Evolutionary conservation across 2,113 vertebrate genomes (phyloP).

Genomic region (Sylvilagus bachmani): DNA sequence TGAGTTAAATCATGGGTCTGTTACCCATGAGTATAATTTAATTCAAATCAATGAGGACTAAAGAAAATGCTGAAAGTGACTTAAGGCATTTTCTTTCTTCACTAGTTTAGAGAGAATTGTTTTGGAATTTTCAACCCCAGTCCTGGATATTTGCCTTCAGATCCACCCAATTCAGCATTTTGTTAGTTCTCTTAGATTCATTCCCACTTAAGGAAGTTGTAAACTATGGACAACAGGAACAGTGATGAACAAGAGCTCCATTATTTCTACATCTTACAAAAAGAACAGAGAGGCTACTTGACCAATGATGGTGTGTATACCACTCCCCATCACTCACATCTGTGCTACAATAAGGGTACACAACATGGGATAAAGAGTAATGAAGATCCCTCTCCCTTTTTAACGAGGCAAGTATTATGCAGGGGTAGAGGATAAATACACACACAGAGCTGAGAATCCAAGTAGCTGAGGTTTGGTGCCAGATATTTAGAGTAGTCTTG

Average conservation of each 20-base stretch:
- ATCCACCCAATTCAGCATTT: not conserved
- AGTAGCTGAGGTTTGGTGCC: too few species aligned
- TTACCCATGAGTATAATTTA: not conserved
- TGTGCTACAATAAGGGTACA: too few species aligned
- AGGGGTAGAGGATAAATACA: too few species aligned
- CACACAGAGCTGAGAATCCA: too few species aligned
- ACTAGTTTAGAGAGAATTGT: not conserved
- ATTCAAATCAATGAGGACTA: constrained; percentile 3
- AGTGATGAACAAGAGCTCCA: not conserved
- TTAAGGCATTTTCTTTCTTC: not conserved
- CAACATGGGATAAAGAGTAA: too few species aligned
- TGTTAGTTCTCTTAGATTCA: constrained; percentile 18
- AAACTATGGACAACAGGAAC: not conserved
- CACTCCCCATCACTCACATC: not conserved
- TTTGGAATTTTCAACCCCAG: not conserved
- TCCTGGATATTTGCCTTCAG: constrained; percentile 23
- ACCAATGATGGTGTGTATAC: not conserved
- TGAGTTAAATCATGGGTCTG: not conserved
- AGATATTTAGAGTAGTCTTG: too few species aligned
- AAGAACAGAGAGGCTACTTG: not conserved
- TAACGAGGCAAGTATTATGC: too few species aligned
- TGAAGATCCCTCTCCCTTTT: too few species aligned
- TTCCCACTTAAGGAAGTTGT: not conserved
- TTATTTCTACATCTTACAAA: not conserved
- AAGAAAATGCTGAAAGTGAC: constrained; percentile 25